These are phyloP conservation scores for Sminthopsis crassicaudata DNA, from an alignment of 2,113 vertebrate species.

Conservation along the genomic window DNA sequence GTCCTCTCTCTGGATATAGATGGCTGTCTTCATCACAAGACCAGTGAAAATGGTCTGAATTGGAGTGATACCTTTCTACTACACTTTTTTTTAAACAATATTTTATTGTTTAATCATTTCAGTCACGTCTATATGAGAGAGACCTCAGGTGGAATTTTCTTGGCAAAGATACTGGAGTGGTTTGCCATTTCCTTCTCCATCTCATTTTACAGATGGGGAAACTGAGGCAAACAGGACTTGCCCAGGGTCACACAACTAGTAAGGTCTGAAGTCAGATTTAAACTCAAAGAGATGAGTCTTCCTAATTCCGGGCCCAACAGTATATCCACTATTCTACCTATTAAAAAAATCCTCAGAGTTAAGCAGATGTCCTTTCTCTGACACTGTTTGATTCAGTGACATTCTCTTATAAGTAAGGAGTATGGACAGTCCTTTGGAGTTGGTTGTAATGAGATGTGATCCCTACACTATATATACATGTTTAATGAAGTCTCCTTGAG, in stretches of 20 bases:
- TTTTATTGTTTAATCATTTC: not conserved
- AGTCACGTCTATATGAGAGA: not conserved
- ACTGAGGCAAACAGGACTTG: not conserved
- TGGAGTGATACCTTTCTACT: not conserved
- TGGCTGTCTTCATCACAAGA: no score
- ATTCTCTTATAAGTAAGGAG: slow-evolving; percentile 17
- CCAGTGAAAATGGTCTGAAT: no score
- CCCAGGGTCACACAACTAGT: not conserved
- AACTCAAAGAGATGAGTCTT: not conserved
- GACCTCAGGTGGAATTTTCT: not conserved
- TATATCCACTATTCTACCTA: not conserved
- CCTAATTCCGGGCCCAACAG: not conserved
- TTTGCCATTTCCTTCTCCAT: not conserved
- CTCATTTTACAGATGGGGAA: not conserved
- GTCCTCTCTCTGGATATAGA: no score
- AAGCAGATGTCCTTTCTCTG: not conserved
- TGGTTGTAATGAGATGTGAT: not conserved
- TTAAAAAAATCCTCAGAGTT: slow-evolving; percentile 7
- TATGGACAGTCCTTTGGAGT: not conserved
- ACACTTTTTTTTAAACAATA: not conserved
- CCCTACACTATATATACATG: not conserved
- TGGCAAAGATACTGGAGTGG: not conserved
- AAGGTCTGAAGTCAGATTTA: not conserved
- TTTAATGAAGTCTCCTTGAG: slow-evolving; percentile 22
- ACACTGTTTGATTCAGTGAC: not conserved